Evolutionary conservation across 2,797 vertebrate genomes (phyloP).

Genomic region (Lepilemur septentrionalis): DNA sequence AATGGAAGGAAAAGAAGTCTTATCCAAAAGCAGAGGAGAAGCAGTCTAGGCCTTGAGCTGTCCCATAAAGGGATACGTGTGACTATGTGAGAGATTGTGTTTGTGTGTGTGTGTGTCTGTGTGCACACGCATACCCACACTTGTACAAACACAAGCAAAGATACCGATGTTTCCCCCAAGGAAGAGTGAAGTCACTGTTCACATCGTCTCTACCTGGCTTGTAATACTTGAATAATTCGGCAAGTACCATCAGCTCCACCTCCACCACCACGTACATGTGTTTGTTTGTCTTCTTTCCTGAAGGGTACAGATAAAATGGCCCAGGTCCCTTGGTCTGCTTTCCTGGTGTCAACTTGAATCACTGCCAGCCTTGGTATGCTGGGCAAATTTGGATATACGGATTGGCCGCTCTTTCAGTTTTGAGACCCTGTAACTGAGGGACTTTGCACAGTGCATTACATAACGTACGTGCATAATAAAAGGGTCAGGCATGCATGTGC

Average conservation of each 20-base stretch:
- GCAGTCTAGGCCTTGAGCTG: slow-evolving; percentile 44
- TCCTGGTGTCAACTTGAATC: neutral
- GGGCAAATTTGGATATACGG: neutral
- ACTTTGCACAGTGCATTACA: neutral
- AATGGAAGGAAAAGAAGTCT: slow-evolving; percentile 47
- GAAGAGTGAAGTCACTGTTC: neutral
- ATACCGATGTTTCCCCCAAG: neutral
- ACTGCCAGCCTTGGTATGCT: neutral
- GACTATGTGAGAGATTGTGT: neutral
- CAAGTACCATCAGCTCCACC: neutral
- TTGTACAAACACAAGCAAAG: neutral
- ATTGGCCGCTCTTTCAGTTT: neutral
- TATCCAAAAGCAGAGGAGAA: neutral
- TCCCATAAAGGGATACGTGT: neutral
- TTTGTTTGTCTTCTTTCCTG: neutral
- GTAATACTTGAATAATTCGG: neutral
- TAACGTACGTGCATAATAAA: neutral
- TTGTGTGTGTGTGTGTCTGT: no score
- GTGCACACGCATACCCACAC: fast-evolving
- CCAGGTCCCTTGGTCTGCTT: neutral
- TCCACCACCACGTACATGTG: neutral
- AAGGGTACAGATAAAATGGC: neutral
- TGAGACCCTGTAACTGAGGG: neutral
- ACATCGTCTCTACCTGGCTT: neutral
- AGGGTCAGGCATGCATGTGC: neutral